Evolutionary conservation across 2,113 vertebrate species (phyloP), one percentile per base, ranked within the genome.

Genomic region (Picathartes gymnocephalus): DNA sequence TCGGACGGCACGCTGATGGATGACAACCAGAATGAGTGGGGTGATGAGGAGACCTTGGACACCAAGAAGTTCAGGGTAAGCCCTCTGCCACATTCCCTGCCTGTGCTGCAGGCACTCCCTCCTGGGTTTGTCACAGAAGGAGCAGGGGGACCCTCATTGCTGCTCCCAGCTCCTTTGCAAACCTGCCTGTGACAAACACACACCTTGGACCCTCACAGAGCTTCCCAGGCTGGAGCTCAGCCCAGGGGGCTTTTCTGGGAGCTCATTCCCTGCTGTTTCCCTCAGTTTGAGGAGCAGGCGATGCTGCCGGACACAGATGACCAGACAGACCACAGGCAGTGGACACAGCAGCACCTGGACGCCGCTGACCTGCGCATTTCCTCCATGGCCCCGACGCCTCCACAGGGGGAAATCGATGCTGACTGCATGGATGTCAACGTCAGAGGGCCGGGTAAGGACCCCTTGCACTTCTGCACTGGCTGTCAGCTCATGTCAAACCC

Each of bases 341-440:
- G 99, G 99, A 99, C 99, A 0, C 99, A 99, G 97, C 99, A 99
- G 98, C 99, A 99, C 97, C 97, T 99, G 96, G 99, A 99, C 0
- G 99, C 99, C 0, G 99, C 99, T 0, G 99, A 99, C 96, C 97
- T 99, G 73, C 98, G 99, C 18, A 97, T 98, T 73, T 98, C 99
- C 11, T 99, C 99, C 95, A 99, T 99, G 89, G 99, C 99, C 3
- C 99, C 99, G 8, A 99, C 99, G 0, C 99, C 99, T 1, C 99
- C 99, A 0, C 99, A 99, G 97, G 99, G 99, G 6, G 99, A 99
- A 77, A 99, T 98, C 1, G 99, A 99, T 45, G 97, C 98, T 0
- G 99, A 99, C 98, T 99, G 99, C 71, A 99, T 99, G 98, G 99
- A 99, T 14, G 99, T 99, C 78, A 99, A 99, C 2, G 99, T 99